Percentiles rank a stretch among this genome's conserved stretches.
Conservation (phyloP, 2,888 invertebrate species). For the Trachelus iudaicus region DNA sequence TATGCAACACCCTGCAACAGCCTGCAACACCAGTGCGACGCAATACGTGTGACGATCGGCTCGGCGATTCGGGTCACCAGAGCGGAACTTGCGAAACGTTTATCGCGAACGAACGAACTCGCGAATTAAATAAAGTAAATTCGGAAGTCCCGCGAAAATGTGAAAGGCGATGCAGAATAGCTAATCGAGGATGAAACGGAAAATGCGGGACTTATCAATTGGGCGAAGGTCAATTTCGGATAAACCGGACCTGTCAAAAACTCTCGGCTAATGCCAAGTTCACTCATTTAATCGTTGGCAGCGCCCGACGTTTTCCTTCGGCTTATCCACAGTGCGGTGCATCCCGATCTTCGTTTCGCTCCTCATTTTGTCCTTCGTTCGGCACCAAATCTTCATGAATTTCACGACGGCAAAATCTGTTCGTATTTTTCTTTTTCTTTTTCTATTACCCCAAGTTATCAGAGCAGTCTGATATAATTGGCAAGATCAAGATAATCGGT, state of each 20-base stretch:
- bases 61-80: background rate
- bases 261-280: conserved; percentile 4
- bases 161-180: background rate
- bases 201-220: conserved; percentile 20
- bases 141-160: background rate
- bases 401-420: background rate
- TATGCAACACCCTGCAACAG: background rate
- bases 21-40: background rate
- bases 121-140: background rate
- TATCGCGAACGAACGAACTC: background rate
- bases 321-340: background rate
- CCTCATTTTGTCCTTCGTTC: background rate
- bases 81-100: background rate
- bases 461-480: background rate
- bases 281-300: conserved; percentile 13
- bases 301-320: background rate
- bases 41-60: background rate
- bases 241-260: conserved; percentile 15
- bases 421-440: background rate
- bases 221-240: conserved; percentile 14
- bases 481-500: background rate
- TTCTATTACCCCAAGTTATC: background rate
- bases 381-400: background rate
- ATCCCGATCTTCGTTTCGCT: background rate
- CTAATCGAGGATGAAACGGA: background rate